A percentile compares a stretch with the other conserved stretches of the same genome.
phyloP scores from a whole-genome alignment of 2,113 vertebrate species.

The Trematomus loennbergii region DNA sequence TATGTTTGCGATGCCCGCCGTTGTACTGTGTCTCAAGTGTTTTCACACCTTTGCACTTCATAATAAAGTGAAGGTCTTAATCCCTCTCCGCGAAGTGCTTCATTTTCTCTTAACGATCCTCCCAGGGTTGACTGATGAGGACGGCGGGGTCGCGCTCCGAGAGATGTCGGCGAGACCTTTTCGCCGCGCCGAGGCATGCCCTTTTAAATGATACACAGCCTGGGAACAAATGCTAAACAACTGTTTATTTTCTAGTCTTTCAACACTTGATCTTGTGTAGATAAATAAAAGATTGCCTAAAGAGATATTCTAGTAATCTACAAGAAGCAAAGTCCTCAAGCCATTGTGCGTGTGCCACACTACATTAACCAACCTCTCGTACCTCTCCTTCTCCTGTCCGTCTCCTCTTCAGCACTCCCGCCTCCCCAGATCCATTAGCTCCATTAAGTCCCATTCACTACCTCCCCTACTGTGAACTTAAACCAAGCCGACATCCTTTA shows the following conservation, averaged over 20 bases:
- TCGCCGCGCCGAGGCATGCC: conserved; percentile 1
- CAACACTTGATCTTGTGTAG: neutral
- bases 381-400: conserved; percentile 39
- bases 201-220: conserved; percentile 27
- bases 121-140: conserved; percentile 53
- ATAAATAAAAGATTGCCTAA: neutral
- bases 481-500: conserved; percentile 70
- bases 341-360: conserved; percentile 17
- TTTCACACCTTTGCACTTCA: conserved; percentile 77
- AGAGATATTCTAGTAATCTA: neutral
- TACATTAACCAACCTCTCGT: conserved; percentile 59
- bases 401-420: conserved; percentile 59
- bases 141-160: conserved; percentile 18
- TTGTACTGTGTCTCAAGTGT: conserved; percentile 64
- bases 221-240: conserved; percentile 21
- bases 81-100: conserved; percentile 54
- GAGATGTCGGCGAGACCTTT: conserved; percentile 15
- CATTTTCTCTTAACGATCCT: conserved; percentile 66
- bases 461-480: conserved; percentile 71
- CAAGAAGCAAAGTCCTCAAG: conserved; percentile 21
- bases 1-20: conserved; percentile 54
- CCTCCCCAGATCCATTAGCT: conserved; percentile 70
- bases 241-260: conserved; percentile 1
- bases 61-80: conserved; percentile 76
- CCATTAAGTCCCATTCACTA: conserved; percentile 73